Conservation (phyloP, 1,140 invertebrate species). For the Sarcophaga bullata region DNA sequence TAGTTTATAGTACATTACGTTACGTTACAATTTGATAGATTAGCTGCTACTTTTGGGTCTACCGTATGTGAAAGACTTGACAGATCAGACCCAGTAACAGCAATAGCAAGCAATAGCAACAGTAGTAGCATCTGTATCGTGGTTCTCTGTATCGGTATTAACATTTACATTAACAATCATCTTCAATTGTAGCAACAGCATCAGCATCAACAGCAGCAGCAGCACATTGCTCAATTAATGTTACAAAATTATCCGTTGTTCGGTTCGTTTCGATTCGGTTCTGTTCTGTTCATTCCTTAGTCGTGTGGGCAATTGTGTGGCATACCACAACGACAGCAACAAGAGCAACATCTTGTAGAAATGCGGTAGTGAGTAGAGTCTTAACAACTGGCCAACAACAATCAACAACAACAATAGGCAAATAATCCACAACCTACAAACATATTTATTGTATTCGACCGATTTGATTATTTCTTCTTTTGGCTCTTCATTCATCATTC, state of each 20-base stretch:
- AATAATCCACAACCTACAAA: conserved; percentile 8
- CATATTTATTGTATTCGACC: background rate
- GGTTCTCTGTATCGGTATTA: background rate
- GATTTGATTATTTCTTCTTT: background rate
- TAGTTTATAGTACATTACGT: too few species aligned
- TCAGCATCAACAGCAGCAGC: too few species aligned
- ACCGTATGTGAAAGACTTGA: background rate
- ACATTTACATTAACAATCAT: background rate
- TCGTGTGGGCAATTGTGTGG: conserved; percentile 24
- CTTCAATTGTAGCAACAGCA: background rate
- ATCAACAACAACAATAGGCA: background rate
- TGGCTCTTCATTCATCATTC: background rate
- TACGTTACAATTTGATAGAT: conserved; percentile 5
- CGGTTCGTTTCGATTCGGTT: background rate
- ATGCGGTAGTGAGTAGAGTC: background rate
- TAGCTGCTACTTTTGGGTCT: conserved; percentile 16
- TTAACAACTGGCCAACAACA: background rate
- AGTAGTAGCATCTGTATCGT: background rate
- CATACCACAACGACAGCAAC: conserved; percentile 18
- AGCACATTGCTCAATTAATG: conserved; percentile 37
- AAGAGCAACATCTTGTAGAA: background rate
- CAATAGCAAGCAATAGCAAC: background rate
- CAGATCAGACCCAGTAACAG: background rate
- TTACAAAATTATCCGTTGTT: conserved; percentile 38
- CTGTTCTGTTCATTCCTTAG: background rate